Evolutionary conservation across 2,113 vertebrate genomes (phyloP).

Genomic region (Corythoichthys intestinalis): DNA sequence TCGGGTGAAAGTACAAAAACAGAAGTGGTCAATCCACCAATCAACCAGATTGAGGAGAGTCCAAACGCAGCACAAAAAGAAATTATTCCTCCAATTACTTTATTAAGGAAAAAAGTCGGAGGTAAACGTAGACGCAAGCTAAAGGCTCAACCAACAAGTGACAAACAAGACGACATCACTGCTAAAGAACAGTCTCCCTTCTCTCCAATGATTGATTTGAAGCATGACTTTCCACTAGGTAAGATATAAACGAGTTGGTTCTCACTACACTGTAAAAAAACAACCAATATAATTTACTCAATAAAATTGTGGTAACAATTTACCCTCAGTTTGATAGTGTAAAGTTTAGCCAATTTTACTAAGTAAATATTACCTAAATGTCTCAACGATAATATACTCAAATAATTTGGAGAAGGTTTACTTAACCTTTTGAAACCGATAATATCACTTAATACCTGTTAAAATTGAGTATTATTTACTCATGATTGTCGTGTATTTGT

Average conservation of each 20-base stretch:
- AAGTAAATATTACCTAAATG: too few species aligned
- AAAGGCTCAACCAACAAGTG: conserved; percentile 52
- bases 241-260: conserved; percentile 23
- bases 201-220: conserved; percentile 80
- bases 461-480: too few species aligned
- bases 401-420: too few species aligned
- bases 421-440: too few species aligned
- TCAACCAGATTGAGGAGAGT: conserved; percentile 73
- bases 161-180: conserved; percentile 48
- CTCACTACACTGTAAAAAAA: too few species aligned
- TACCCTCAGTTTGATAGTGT: too few species aligned
- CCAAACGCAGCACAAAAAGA: neutral
- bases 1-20: conserved; percentile 74
- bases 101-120: conserved; percentile 40
- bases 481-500: too few species aligned
- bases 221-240: conserved; percentile 88
- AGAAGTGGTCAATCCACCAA: conserved; percentile 76
- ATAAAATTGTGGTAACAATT: too few species aligned
- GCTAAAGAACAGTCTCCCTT: conserved; percentile 45
- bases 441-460: too few species aligned
- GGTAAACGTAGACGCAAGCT: conserved; percentile 62
- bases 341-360: too few species aligned
- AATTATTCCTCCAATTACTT: neutral
- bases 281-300: too few species aligned
- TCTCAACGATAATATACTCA: too few species aligned